These are phyloP conservation scores for Brachyopa scutellaris DNA, from an alignment of 2,888 invertebrate genomes.

Conservation along the genomic window DNA sequence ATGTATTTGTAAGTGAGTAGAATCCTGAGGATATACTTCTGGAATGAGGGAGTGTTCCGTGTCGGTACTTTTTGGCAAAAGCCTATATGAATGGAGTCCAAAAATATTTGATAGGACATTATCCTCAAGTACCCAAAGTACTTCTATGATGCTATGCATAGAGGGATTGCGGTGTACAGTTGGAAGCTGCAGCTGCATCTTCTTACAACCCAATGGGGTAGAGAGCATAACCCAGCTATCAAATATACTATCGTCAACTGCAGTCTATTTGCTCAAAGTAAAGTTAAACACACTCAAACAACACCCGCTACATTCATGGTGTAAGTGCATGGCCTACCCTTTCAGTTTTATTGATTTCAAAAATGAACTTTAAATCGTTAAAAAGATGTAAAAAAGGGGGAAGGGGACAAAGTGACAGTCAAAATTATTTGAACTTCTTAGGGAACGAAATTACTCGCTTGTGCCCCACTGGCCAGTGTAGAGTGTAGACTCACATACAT, in stretches of 20 bases:
- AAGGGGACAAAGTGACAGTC: background rate
- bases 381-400: slow-evolving; percentile 4
- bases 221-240: slow-evolving; percentile 48
- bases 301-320: background rate
- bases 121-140: slow-evolving; percentile 61
- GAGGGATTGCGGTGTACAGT: slow-evolving; percentile 2
- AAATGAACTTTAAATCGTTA: slow-evolving; percentile 66
- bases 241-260: slow-evolving; percentile 70
- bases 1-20: slow-evolving; percentile 7
- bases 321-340: background rate
- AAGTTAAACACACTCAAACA: slow-evolving; percentile 49
- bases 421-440: slow-evolving; percentile 58
- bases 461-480: background rate
- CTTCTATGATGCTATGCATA: slow-evolving; percentile 25
- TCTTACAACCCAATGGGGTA: background rate
- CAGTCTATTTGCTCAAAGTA: slow-evolving; percentile 65
- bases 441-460: background rate
- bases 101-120: slow-evolving; percentile 71
- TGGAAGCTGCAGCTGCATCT: slow-evolving; percentile 26
- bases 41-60: slow-evolving; percentile 48
- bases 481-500: slow-evolving; percentile 3
- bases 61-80: slow-evolving; percentile 68
- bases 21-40: slow-evolving; percentile 23
- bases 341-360: slow-evolving; percentile 61
- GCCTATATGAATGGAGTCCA: slow-evolving; percentile 69